A percentile compares a stretch with the other conserved stretches of the same genome.
phyloP scores from a whole-genome alignment of 2,113 vertebrate species.

The Phycodurus eques region DNA sequence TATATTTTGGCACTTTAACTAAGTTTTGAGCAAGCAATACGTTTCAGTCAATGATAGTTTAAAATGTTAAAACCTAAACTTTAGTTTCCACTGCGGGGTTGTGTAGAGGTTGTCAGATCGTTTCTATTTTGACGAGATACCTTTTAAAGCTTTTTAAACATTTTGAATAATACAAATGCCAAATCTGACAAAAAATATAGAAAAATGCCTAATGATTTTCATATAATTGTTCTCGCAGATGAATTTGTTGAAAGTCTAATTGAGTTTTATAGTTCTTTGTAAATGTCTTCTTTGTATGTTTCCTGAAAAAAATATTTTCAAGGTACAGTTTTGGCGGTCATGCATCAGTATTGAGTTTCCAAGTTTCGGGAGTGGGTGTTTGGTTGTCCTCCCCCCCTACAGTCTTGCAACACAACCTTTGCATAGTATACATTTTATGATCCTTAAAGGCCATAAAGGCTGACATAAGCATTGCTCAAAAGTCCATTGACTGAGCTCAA shows the following conservation, averaged over 20 bases:
- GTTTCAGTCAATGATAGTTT: too few species aligned
- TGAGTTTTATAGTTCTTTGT: neutral
- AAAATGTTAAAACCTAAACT: too few species aligned
- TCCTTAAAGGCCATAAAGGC: constrained; percentile 30
- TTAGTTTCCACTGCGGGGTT: neutral
- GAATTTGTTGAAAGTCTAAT: neutral
- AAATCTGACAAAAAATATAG: neutral
- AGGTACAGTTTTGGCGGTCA: neutral
- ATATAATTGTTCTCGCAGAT: neutral
- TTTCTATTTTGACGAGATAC: too few species aligned
- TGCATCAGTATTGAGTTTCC: constrained; percentile 9
- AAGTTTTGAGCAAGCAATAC: too few species aligned
- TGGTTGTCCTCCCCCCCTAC: neutral
- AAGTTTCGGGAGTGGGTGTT: constrained; percentile 1
- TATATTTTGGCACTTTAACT: neutral
- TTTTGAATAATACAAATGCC: too few species aligned
- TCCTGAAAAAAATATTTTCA: neutral
- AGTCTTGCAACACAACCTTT: constrained; percentile 14
- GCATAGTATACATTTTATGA: constrained; percentile 27
- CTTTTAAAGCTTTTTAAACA: neutral
- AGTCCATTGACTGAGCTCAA: constrained; percentile 40
- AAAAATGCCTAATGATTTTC: neutral
- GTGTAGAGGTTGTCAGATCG: neutral
- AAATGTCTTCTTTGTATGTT: neutral
- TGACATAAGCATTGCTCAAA: constrained; percentile 55